Evolutionary conservation across 2,797 vertebrate species (phyloP), one percentile per base, ranked within the genome.

Genomic region (Lacerta agilis): DNA sequence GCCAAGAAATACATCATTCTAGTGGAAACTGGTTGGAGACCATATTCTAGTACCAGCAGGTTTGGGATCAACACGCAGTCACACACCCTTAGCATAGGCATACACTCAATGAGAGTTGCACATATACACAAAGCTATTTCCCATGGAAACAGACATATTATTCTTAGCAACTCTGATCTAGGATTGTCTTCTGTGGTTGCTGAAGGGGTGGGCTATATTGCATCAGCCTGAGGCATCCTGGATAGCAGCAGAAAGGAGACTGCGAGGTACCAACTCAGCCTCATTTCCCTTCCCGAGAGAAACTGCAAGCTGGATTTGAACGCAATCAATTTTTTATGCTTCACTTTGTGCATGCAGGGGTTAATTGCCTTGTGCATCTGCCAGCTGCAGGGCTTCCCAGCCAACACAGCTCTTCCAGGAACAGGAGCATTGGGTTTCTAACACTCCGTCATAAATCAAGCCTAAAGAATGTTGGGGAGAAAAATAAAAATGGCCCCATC

Each of bases 361-460:
- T 93, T 92, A 94, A 94, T 94, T 93, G 92, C 86, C 91, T 94
- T 1, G 27, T 88, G 91, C 86, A 0, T 55, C 86, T 94, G 88
- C 88, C 11, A 85, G 88, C 87, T 82, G 0, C 88, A 89, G 90
- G 85, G 88, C 91, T 95, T 95, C 88, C 86, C 87, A 92, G 89
- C 90, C 89, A 93, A 64, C 4, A 0, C 55, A 0, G 27, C 83
- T 94, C 82, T 94, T 95, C 91, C 91, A 94, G 92, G 93, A 95
- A 95, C 77, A 91, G 83, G 87, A 88, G 85, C 72, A 29, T 82
- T 87, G 89, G 93, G 87, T 91, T 88, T 93, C 45, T 87, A 93
- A 88, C 72, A 83, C 86, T 86, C 84, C 82, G 73, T 88, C 92
- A 92, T 95, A 95, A 95, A 95, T 96, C 92, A 91, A 66, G 88